Conservation (phyloP, 2,113 vertebrate species). For the Nesospiza acunhae region DNA sequence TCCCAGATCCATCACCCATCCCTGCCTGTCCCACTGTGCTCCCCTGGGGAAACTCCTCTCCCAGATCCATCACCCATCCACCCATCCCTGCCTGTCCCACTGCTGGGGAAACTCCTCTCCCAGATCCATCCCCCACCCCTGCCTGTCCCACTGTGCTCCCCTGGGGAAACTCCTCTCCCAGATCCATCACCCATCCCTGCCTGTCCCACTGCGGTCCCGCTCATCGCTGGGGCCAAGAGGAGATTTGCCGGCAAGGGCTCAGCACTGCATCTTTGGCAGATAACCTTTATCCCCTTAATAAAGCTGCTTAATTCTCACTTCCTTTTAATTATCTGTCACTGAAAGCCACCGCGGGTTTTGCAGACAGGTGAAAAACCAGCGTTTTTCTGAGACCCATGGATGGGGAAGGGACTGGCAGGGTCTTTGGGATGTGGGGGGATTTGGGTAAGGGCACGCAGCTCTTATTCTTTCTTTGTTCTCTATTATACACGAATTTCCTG, state of each 20-base stretch:
- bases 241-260: neutral
- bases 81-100: too few relatives aligned
- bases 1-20: too few relatives aligned
- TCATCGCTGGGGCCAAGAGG: accelerated
- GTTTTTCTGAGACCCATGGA: neutral
- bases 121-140: too few relatives aligned
- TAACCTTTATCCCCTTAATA: conserved; percentile 9
- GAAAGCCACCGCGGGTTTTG: neutral
- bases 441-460: neutral
- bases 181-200: neutral
- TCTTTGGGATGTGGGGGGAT: accelerated
- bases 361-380: neutral
- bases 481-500: neutral
- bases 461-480: neutral
- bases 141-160: too few relatives aligned
- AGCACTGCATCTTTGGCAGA: neutral
- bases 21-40: too few relatives aligned
- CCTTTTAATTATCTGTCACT: neutral
- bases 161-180: too few relatives aligned
- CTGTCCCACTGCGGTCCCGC: neutral
- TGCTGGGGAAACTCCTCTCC: too few relatives aligned
- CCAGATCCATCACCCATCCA: too few relatives aligned
- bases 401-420: neutral
- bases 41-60: neutral
- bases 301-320: neutral